Conservation (phyloP, 1,140 invertebrate species). For the Tyrophagus putrescentiae region DNA sequence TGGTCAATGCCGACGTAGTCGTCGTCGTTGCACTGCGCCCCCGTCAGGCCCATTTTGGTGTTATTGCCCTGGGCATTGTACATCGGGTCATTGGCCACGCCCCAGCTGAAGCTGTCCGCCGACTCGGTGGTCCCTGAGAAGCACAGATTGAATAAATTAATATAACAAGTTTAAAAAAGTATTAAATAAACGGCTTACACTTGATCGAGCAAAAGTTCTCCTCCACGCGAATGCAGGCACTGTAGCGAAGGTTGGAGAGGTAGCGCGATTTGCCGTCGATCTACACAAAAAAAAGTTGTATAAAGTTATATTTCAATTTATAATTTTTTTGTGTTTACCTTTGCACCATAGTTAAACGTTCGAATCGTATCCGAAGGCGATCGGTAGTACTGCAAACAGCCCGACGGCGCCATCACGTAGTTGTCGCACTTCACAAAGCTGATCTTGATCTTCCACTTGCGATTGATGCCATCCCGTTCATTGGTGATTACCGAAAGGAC, state of each 20-base stretch:
- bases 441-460: slow-evolving; percentile 29
- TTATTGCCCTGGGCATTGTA: slow-evolving; percentile 3
- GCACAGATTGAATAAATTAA: too few species aligned
- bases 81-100: slow-evolving; percentile 20
- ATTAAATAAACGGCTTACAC: too few species aligned
- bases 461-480: slow-evolving; percentile 38
- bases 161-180: too few species aligned
- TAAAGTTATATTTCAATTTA: neutral
- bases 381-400: slow-evolving; percentile 27
- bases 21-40: slow-evolving; percentile 58
- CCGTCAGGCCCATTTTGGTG: slow-evolving; percentile 32
- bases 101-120: slow-evolving; percentile 26
- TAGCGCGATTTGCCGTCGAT: slow-evolving; percentile 44
- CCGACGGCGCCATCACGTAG: slow-evolving; percentile 26
- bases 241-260: slow-evolving; percentile 72
- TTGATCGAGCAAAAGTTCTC: slow-evolving; percentile 67
- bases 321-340: neutral
- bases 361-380: slow-evolving; percentile 26
- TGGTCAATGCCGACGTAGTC: slow-evolving; percentile 76
- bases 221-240: slow-evolving; percentile 63
- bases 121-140: slow-evolving; percentile 29
- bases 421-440: slow-evolving; percentile 20
- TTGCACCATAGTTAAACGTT: slow-evolving; percentile 47
- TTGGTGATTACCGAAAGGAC: slow-evolving; percentile 31
- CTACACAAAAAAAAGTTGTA: neutral